phyloP scores from a whole-genome alignment of 2,113 vertebrate genomes.

The Odontesthes bonariensis region DNA sequence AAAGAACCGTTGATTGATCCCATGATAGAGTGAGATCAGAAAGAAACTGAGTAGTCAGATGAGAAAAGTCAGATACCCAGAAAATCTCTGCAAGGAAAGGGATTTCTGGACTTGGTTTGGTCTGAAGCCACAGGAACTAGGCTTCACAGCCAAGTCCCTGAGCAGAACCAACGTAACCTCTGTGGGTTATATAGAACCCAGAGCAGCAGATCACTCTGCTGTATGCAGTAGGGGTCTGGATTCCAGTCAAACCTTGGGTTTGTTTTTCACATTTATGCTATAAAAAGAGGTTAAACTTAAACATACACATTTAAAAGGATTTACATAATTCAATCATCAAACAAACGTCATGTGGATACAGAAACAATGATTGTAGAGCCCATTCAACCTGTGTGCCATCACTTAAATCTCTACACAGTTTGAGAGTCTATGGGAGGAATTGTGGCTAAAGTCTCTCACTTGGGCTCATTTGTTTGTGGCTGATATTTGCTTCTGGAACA shows the following conservation, averaged over 20 bases:
- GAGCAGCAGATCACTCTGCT: constrained; percentile 46
- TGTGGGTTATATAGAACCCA: constrained; percentile 55
- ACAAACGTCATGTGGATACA: not conserved
- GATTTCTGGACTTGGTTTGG: constrained; percentile 58
- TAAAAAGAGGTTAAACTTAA: constrained; percentile 20
- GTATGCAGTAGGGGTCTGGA: constrained; percentile 34
- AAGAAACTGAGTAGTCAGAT: constrained; percentile 44
- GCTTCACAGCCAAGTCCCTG: constrained; percentile 75
- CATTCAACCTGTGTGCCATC: not conserved
- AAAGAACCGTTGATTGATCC: constrained; percentile 21
- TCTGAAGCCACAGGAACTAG: constrained; percentile 67
- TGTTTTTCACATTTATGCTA: constrained; percentile 41
- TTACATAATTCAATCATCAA: constrained; percentile 7
- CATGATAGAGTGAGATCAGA: constrained; percentile 16
- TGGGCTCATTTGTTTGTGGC: not conserved
- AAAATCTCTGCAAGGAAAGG: constrained; percentile 41
- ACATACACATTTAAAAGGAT: constrained; percentile 10
- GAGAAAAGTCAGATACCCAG: constrained; percentile 71
- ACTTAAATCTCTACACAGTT: no score
- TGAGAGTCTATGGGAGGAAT: not conserved
- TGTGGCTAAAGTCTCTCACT: not conserved
- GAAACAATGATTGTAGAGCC: not conserved
- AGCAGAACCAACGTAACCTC: constrained; percentile 63
- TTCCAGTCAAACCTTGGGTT: constrained; percentile 47
- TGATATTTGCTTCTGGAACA: not conserved